phyloP scores from a whole-genome alignment of 2,113 vertebrate species.

The Hippocampus abdominalis region DNA sequence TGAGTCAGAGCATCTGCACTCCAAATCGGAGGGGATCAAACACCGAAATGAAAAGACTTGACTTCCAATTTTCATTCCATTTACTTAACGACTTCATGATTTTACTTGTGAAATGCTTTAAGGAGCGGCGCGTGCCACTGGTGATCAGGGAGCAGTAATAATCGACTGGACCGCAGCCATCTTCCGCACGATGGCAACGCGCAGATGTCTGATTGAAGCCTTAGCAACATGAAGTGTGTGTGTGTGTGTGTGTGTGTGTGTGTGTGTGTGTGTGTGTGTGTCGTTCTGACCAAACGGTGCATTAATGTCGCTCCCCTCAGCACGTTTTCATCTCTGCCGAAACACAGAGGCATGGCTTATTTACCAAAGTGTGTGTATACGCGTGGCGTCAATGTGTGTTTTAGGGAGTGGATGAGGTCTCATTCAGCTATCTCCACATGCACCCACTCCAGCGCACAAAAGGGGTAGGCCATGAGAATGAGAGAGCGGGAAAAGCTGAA shows the following conservation, averaged over 20 bases:
- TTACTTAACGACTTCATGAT: slow-evolving; percentile 52
- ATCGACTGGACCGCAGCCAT: slow-evolving; percentile 62
- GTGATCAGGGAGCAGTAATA: slow-evolving; percentile 53
- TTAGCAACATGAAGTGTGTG: slow-evolving; percentile 33
- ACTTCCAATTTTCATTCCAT: slow-evolving; percentile 42
- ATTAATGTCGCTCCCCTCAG: slow-evolving; percentile 46
- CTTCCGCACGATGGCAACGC: slow-evolving; percentile 49
- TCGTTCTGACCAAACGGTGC: slow-evolving; percentile 59
- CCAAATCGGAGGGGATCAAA: slow-evolving; percentile 35
- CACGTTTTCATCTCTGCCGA: slow-evolving; percentile 57
- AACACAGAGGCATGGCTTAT: slow-evolving; percentile 66
- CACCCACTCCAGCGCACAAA: slow-evolving; percentile 68
- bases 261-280: slow-evolving; percentile 5
- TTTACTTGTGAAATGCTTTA: slow-evolving; percentile 50
- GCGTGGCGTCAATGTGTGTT: slow-evolving; percentile 36
- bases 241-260: no score
- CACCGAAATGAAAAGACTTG: slow-evolving; percentile 27
- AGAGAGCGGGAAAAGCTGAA: slow-evolving; percentile 59
- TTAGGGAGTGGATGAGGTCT: slow-evolving; percentile 46
- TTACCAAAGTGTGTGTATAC: slow-evolving; percentile 56
- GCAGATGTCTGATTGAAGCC: slow-evolving; percentile 66
- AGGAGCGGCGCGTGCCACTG: slow-evolving; percentile 56
- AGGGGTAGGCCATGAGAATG: slow-evolving; percentile 54
- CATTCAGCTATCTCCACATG: slow-evolving; percentile 73
- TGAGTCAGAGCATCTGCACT: slow-evolving; percentile 11